phyloP scores from a whole-genome alignment of 2,797 vertebrate species.

The Sebastes dallii region DNA sequence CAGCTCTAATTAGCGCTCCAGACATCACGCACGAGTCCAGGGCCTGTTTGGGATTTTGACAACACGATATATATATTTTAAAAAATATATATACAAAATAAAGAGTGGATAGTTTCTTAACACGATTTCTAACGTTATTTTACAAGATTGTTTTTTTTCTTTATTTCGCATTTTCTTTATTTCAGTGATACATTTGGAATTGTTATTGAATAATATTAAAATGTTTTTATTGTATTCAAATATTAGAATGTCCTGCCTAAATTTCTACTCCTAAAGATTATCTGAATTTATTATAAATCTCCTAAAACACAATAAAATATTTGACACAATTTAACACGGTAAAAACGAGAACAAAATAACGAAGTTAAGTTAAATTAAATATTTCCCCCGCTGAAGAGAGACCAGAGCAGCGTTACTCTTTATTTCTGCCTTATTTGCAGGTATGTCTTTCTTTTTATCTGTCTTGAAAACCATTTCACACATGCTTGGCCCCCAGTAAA shows the following conservation, averaged over 20 bases:
- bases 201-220: background rate
- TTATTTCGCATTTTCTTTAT: background rate
- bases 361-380: background rate
- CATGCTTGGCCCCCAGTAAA: background rate
- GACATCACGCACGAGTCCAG: slow-evolving; percentile 34
- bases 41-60: background rate
- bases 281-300: background rate
- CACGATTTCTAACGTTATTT: background rate
- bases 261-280: too few relatives aligned
- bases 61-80: too few relatives aligned
- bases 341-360: background rate
- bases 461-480: background rate
- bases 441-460: background rate
- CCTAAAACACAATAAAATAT: background rate
- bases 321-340: background rate
- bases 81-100: background rate
- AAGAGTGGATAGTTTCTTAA: background rate
- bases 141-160: background rate
- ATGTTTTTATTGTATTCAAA: background rate
- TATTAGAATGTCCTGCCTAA: background rate
- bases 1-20: slow-evolving; percentile 69
- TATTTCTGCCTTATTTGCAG: background rate
- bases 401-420: background rate
- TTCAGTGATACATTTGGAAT: background rate
- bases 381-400: background rate